Evolutionary conservation across 2,113 vertebrate species (phyloP).

Genomic region (Bombycilla garrulus): DNA sequence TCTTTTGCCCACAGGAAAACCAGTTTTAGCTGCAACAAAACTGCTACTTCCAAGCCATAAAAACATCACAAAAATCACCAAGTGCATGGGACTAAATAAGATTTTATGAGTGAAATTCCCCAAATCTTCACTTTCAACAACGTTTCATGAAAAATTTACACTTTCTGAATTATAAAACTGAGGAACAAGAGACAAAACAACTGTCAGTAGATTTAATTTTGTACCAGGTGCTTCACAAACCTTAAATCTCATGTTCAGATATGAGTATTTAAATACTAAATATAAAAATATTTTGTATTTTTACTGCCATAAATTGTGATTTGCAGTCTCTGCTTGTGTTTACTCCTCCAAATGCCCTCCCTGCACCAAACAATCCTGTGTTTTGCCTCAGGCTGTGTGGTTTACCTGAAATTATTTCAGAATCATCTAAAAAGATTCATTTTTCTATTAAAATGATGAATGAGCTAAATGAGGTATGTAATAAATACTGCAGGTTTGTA

Average conservation of each 20-base stretch:
- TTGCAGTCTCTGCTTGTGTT: slow-evolving; percentile 32
- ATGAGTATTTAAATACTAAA: background rate
- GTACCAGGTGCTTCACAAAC: background rate
- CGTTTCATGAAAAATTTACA: background rate
- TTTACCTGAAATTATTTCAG: slow-evolving; percentile 75
- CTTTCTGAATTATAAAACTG: background rate
- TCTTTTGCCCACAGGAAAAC: background rate
- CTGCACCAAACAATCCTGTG: slow-evolving; percentile 65
- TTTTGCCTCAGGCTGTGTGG: slow-evolving; percentile 74
- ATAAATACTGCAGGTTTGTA: slow-evolving; percentile 91
- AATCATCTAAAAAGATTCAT: slow-evolving; percentile 84
- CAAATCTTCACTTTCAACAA: background rate
- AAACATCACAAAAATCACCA: background rate
- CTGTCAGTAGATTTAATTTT: background rate
- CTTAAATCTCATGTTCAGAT: background rate
- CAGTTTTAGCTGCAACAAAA: background rate
- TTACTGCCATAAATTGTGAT: slow-evolving; percentile 27
- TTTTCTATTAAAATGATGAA: slow-evolving; percentile 93
- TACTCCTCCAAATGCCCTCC: background rate
- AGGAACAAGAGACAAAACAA: background rate
- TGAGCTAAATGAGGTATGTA: slow-evolving; percentile 94
- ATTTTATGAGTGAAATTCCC: background rate
- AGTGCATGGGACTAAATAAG: accelerated
- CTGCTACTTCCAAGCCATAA: background rate
- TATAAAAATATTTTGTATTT: background rate